Evolutionary conservation across 2,113 vertebrate species (phyloP).

Genomic region (Perognathus longimembris): DNA sequence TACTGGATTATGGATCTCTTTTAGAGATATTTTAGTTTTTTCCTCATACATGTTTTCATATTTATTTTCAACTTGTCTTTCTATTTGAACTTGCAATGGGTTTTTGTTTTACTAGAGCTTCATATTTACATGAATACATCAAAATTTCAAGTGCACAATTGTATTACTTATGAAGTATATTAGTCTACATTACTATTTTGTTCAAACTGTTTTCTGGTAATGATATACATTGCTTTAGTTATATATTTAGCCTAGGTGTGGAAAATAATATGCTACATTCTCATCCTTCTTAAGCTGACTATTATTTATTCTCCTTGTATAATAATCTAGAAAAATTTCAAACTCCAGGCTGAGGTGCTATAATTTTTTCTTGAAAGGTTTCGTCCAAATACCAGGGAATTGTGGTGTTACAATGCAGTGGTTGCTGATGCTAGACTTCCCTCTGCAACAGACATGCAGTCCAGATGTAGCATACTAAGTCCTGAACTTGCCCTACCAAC

Average conservation of each 20-base stretch:
- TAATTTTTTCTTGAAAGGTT: constrained; percentile 88
- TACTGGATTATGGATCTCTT: background rate
- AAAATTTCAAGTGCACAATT: constrained; percentile 4
- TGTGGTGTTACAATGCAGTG: constrained; percentile 99
- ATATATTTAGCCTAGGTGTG: background rate
- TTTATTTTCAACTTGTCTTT: constrained; percentile 36
- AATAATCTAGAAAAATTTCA: background rate
- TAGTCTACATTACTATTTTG: background rate
- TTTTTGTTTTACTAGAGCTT: background rate
- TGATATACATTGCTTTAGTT: background rate
- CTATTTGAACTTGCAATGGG: background rate
- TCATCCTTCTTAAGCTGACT: background rate
- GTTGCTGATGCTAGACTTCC: constrained; percentile 97
- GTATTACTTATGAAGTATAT: background rate
- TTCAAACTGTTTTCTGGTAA: background rate
- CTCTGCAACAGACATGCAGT: constrained; percentile 93
- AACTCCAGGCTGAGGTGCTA: background rate
- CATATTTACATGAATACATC: background rate
- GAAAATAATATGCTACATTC: background rate
- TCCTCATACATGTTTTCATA: background rate
- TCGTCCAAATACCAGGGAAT: constrained; percentile 91
- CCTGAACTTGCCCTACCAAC: constrained; percentile 97
- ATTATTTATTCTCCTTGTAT: constrained; percentile 3
- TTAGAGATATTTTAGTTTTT: background rate
- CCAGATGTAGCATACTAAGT: constrained; percentile 96